phyloP scores from a whole-genome alignment of 2,113 vertebrate genomes.

The Platysteira castanea region DNA sequence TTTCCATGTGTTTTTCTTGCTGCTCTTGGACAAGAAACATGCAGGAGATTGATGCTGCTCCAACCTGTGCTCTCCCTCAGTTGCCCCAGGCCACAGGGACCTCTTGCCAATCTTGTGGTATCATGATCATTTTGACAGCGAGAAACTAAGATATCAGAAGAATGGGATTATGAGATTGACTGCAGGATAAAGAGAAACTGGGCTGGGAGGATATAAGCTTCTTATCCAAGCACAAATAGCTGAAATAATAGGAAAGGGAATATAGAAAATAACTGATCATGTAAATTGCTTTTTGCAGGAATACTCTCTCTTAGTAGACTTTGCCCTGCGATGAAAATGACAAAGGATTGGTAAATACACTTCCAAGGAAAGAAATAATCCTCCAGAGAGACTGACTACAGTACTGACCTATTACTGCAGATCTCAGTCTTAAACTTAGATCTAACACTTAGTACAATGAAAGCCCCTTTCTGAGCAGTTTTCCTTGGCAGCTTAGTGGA shows the following conservation, averaged over 20 bases:
- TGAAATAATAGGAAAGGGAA: conserved; percentile 43
- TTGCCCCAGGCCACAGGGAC: neutral
- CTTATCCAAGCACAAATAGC: conserved; percentile 32
- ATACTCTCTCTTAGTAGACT: neutral
- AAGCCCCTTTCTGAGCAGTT: neutral
- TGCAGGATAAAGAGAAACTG: conserved; percentile 39
- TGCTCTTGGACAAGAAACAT: neutral
- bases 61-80: neutral
- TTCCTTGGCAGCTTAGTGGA: neutral
- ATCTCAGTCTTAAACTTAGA: neutral
- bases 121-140: neutral
- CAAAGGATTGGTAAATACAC: neutral
- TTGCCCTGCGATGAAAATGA: neutral
- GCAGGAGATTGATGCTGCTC: neutral
- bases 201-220: conserved; percentile 50
- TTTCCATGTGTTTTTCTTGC: neutral
- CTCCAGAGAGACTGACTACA: neutral
- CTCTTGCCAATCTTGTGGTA: neutral
- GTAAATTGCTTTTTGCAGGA: conserved; percentile 54
- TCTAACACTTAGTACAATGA: neutral
- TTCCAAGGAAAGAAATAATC: neutral
- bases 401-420: neutral
- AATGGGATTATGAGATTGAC: conserved; percentile 49
- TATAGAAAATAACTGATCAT: conserved; percentile 30
- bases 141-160: neutral